Evolutionary conservation across 2,113 vertebrate species (phyloP), one percentile per base, ranked within the genome.

Genomic region (Etheostoma cragini): DNA sequence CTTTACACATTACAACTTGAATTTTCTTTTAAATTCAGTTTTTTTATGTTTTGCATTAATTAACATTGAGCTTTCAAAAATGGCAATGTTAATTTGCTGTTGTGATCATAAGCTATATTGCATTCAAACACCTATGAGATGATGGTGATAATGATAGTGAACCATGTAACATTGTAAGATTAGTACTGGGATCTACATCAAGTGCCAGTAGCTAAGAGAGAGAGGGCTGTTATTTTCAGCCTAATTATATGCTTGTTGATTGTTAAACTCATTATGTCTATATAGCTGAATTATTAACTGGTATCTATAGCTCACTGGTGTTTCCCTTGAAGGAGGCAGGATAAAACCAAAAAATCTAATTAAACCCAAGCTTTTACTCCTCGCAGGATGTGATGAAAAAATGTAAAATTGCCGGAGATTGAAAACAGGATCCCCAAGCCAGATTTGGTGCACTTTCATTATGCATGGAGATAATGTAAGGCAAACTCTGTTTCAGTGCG

Each of bases 181-280:
- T 35, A 65, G n/a, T 57, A 14, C 30, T 50, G 11, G 61, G 22
- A 35, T 42, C 5, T 67, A 6, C 52, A 53, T 33, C 8, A 50
- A 33, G 3, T 65, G 38, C 47, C 42, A 30, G n/a, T 58, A 52
- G 33, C 17, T 57, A n/a, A 73, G n/a, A 56, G 19, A 62, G 12
- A 54, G 30, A 54, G 14, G 11, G 26, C 1, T 66, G 21, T 60
- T 64, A 42, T 69, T 71, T 65, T 22, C 8, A 63, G 17, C 35
- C 53, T 84, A 60, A 76, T 88, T 78, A 85, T 62, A 76, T 65
- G 46, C 15, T 35, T 77, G 62, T 65, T 86, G 69, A 85, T 81
- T 80, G 61, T 75, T 78, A 22, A 80, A 74, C 50, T 78, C 72
- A 81, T 82, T 85, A 54, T 75, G 30, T 78, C n/a, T 72, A 5